Percentiles rank a stretch among this genome's conserved stretches.
Evolutionary conservation across 2,888 invertebrate genomes (phyloP).

Genomic region (Heteropelma amictum): DNA sequence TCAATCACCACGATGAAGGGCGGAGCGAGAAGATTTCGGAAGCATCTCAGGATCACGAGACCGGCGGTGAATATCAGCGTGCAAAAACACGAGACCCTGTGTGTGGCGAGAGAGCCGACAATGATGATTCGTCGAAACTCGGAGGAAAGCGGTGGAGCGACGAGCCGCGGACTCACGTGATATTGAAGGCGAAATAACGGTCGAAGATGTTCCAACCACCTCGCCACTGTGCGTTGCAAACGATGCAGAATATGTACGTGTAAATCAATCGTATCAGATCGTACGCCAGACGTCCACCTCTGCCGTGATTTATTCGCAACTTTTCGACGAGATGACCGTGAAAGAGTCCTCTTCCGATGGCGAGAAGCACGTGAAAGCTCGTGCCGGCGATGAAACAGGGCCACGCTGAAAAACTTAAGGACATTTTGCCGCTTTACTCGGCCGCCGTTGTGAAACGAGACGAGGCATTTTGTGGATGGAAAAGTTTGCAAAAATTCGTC

Average conservation of each 20-base stretch:
- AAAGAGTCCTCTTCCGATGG: slow-evolving; percentile 70
- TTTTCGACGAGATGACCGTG: slow-evolving; percentile 59
- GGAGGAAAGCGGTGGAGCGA: background rate
- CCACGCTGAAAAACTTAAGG: slow-evolving; percentile 78
- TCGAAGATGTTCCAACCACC: slow-evolving; percentile 79
- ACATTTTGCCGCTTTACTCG: no score
- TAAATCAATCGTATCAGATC: slow-evolving; percentile 71
- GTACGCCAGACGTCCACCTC: slow-evolving; percentile 46
- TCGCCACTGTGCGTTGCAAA: slow-evolving; percentile 80
- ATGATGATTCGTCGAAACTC: no score
- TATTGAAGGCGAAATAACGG: slow-evolving; percentile 59
- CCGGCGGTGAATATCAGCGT: slow-evolving; percentile 59
- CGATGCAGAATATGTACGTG: slow-evolving; percentile 79
- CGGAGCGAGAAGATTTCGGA: slow-evolving; percentile 80
- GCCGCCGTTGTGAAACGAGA: no score
- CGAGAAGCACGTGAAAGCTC: slow-evolving; percentile 80
- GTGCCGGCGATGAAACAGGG: slow-evolving; percentile 79
- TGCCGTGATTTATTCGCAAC: slow-evolving; percentile 46
- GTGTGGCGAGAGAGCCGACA: no score
- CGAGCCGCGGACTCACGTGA: slow-evolving; percentile 54
- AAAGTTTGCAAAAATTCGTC: no score
- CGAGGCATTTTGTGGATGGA: no score
- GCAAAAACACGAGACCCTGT: slow-evolving; percentile 60
- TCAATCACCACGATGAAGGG: slow-evolving; percentile 82
- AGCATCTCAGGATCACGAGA: slow-evolving; percentile 76